A percentile compares a stretch with the other conserved stretches of the same genome.
Conservation (phyloP, 2,888 invertebrate species). For the Macaria liturata region DNA sequence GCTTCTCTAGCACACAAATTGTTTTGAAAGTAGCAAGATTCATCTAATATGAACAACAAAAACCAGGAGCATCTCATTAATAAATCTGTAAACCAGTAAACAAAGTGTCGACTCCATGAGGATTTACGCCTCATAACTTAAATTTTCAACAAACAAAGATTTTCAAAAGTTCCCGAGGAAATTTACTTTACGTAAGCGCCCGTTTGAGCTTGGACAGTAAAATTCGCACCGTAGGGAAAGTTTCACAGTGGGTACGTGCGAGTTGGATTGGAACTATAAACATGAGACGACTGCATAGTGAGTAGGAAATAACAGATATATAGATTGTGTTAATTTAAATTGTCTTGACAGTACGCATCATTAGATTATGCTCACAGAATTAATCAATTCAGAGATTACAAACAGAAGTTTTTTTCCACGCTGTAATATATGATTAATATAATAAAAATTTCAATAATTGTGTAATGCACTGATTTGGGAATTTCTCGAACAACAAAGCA, state of each 20-base stretch:
- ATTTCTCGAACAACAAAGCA: too few relatives aligned
- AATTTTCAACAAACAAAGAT: slow-evolving; percentile 14
- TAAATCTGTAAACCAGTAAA: background rate
- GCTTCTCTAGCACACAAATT: too few relatives aligned
- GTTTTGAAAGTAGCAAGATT: too few relatives aligned
- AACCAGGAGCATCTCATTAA: background rate
- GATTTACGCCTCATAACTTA: slow-evolving; percentile 2
- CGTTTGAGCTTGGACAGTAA: slow-evolving; percentile 8
- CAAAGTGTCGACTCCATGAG: background rate
- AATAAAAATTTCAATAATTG: too few relatives aligned
- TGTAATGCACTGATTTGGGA: too few relatives aligned
- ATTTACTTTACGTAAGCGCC: slow-evolving; percentile 11
- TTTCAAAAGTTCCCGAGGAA: slow-evolving; percentile 7
- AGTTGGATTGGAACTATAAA: slow-evolving; percentile 10
- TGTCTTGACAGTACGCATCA: too few relatives aligned
- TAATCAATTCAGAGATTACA: too few relatives aligned
- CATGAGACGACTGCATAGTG: background rate
- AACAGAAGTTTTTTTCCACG: too few relatives aligned
- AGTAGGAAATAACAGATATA: background rate
- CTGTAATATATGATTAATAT: too few relatives aligned
- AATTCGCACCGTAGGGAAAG: slow-evolving; percentile 28
- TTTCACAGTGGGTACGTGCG: slow-evolving; percentile 24
- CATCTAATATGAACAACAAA: too few relatives aligned
- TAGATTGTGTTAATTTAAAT: too few relatives aligned
- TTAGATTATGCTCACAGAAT: too few relatives aligned